Evolutionary conservation across 2,888 invertebrate species (phyloP), one percentile per base, ranked within the genome.

Genomic region (Orthosia incerta): DNA sequence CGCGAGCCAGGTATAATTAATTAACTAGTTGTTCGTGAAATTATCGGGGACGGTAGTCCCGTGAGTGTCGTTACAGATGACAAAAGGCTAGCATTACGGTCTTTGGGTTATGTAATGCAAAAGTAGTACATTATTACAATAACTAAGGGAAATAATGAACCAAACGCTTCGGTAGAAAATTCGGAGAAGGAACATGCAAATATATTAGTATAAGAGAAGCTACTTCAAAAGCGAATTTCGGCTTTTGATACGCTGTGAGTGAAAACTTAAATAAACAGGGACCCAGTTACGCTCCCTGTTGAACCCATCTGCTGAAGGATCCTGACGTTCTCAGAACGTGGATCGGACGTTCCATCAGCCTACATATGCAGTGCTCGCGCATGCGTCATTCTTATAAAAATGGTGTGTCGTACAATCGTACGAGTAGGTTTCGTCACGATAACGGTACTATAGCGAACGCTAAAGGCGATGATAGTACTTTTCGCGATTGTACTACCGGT

Each of bases 371-470:
- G 85, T 85, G 81, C 87, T 86, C 79, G 83, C 83, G 86, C 83
- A 91, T 94, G 93, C 91, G 93, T 94, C 94, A 94, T 91, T 84
- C 84, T 89, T 87, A 88, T 90, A 90, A 91, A 92, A 92, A 88
- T 86, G 80, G 86, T 87, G 77, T 87, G 88, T 85, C 80, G 88
- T 87, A 87, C 69, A 79, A 70, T 74, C 85, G 85, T 84, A 80
- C 66, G 72, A 89, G 90, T 89, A 88, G 81, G 87, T 68, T 70
- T 78, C 55, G 65, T 88, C 83, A 86, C 74, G 83, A 89, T 93
- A 94, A 94, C 94, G 92, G 93, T 92, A 91, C 81, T 83, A 74
- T 89, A 91, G 91, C 91, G 90, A 89, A 88, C 82, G 83, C 86
- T 79, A 79, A 78, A 84, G 85, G 84, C 85, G 84, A 88, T 87